Percentiles rank a stretch among this genome's conserved stretches.
These are phyloP conservation scores for Oostethus manadensis DNA, from an alignment of 2,113 vertebrate genomes.

Conservation along the genomic window DNA sequence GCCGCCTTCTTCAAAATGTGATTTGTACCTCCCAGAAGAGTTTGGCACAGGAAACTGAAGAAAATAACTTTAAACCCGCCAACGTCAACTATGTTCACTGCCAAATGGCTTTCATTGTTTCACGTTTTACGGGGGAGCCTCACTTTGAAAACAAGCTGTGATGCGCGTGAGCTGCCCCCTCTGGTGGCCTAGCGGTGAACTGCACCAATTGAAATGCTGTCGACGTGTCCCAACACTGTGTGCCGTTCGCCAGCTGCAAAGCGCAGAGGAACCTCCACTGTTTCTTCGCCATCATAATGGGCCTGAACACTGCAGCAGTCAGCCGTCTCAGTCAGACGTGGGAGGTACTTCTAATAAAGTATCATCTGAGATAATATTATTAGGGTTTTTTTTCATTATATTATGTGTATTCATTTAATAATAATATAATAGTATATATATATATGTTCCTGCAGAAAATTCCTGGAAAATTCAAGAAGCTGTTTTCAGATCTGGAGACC, in stretches of 20 bases:
- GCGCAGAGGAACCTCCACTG: slow-evolving; percentile 94
- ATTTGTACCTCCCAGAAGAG: too few species aligned
- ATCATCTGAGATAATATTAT: too few species aligned
- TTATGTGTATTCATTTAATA: neutral
- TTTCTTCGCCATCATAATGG: slow-evolving; percentile 97
- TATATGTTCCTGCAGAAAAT: slow-evolving; percentile 80
- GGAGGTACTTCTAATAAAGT: slow-evolving; percentile 84
- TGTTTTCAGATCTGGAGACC: slow-evolving; percentile 93
- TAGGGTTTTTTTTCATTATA: too few species aligned
- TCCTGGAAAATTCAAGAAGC: slow-evolving; percentile 94
- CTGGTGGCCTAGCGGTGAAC: slow-evolving; percentile 35
- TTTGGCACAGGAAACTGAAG: too few species aligned
- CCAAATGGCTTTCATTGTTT: too few species aligned
- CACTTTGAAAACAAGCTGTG: too few species aligned
- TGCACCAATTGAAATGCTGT: slow-evolving; percentile 9
- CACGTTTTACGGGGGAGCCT: too few species aligned
- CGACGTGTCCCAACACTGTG: neutral
- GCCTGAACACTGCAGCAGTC: slow-evolving; percentile 91
- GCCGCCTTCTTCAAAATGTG: too few species aligned
- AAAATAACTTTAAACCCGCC: too few species aligned
- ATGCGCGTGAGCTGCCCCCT: slow-evolving; percentile 27
- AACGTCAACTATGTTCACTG: too few species aligned
- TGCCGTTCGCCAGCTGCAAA: slow-evolving; percentile 81
- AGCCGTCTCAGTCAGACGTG: slow-evolving; percentile 91
- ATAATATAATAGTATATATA: too few species aligned